Percentiles rank a stretch among this genome's conserved stretches.
phyloP scores from a whole-genome alignment of 2,797 vertebrate species.

The Argya squamiceps region DNA sequence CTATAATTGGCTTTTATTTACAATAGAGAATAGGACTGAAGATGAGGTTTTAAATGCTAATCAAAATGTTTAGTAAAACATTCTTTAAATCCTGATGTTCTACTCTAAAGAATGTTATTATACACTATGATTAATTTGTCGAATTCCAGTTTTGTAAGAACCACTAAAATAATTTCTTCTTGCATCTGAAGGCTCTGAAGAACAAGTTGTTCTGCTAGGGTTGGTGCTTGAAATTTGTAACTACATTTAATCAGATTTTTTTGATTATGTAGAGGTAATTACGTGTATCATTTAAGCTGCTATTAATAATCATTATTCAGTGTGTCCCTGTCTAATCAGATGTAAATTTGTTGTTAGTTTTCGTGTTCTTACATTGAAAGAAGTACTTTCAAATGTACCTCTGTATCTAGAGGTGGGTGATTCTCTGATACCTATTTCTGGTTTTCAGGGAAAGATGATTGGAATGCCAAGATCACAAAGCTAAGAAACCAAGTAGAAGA shows the following conservation, averaged over 20 bases:
- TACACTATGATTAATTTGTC: background rate
- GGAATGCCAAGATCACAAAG: slow-evolving; percentile 82
- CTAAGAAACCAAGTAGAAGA: slow-evolving; percentile 82
- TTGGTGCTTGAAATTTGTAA: background rate
- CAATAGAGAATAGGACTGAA: background rate
- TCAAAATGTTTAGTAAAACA: background rate
- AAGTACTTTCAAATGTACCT: background rate
- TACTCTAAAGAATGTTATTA: background rate
- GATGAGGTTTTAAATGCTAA: background rate
- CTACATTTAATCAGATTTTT: background rate
- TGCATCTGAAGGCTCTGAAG: background rate
- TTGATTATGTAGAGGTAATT: background rate
- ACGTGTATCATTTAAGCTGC: background rate
- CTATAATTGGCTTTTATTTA: background rate
- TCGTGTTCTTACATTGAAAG: background rate
- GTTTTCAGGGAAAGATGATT: slow-evolving; percentile 79
- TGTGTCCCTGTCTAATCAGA: background rate
- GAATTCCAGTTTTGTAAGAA: background rate
- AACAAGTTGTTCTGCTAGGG: background rate
- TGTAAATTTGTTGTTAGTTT: background rate
- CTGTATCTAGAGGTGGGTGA: background rate
- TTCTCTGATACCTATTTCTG: background rate
- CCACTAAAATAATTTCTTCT: background rate
- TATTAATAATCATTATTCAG: background rate
- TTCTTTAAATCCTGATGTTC: background rate